Conservation (phyloP, 2,797 vertebrate species). For the Meda fulgida region DNA sequence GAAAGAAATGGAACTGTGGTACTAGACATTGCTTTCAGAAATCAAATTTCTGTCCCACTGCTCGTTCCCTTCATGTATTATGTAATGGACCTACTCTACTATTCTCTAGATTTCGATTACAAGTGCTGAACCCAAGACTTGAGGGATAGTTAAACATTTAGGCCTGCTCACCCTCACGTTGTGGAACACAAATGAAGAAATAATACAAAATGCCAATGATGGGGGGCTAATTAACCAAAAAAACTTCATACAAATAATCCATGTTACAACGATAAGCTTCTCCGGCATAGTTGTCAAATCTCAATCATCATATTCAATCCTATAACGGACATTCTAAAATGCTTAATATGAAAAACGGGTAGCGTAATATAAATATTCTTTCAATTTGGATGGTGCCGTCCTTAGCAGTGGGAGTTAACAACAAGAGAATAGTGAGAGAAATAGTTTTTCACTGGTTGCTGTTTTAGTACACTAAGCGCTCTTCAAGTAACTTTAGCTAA, state of each 20-base stretch:
- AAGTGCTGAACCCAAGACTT: not conserved
- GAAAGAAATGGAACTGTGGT: slow-evolving; percentile 29
- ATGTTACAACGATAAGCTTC: no score
- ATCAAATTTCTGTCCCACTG: slow-evolving; percentile 27
- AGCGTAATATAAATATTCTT: not conserved
- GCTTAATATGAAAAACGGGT: not conserved
- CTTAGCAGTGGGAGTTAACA: not conserved
- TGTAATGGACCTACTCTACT: not conserved
- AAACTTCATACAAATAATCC: not conserved
- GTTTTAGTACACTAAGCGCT: not conserved
- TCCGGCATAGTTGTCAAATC: no score
- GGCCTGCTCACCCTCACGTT: not conserved
- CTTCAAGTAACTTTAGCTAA: no score
- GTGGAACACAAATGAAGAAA: not conserved
- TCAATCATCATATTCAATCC: not conserved
- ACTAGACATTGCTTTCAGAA: slow-evolving; percentile 55
- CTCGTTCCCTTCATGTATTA: slow-evolving; percentile 19
- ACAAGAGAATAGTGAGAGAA: not conserved
- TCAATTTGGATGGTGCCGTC: not conserved
- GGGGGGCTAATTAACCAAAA: not conserved
- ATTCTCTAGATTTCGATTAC: not conserved
- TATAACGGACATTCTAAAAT: not conserved
- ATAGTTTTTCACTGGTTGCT: not conserved
- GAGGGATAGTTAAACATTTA: not conserved
- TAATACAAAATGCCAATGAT: not conserved